A percentile compares a stretch with the other conserved stretches of the same genome.
Conservation (phyloP, 2,888 invertebrate species). For the Bellardia pandia region DNA sequence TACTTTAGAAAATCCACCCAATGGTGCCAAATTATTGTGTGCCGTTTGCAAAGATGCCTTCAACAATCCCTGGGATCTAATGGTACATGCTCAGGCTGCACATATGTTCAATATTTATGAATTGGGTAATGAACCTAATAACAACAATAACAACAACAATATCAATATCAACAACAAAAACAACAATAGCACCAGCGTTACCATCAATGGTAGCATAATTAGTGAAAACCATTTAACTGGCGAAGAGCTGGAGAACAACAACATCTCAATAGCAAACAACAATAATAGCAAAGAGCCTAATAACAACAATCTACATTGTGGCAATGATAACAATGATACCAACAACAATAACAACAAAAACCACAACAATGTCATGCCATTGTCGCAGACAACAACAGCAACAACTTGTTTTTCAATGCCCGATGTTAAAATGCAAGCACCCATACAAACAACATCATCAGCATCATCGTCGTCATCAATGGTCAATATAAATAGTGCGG, state of each 20-base stretch:
- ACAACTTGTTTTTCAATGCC: conserved; percentile 66
- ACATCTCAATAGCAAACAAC: conserved; percentile 74
- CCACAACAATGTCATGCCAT: conserved; percentile 70
- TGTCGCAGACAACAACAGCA: conserved; percentile 50
- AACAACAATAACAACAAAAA: conserved; percentile 74
- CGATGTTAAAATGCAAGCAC: conserved; percentile 61
- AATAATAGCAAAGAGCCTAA: conserved; percentile 76
- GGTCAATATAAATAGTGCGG: conserved; percentile 59
- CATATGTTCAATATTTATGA: conserved; percentile 90
- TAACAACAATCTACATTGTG: conserved; percentile 62
- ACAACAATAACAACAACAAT: conserved; percentile 72
- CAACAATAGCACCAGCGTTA: conserved; percentile 40
- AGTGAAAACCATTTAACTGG: conserved; percentile 60
- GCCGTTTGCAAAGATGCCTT: conserved; percentile 89
- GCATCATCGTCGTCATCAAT: conserved; percentile 36
- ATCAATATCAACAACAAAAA: conserved; percentile 70
- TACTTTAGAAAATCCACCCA: conserved; percentile 81
- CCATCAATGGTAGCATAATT: conserved; percentile 37
- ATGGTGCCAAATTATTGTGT: conserved; percentile 86
- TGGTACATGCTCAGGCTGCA: conserved; percentile 89
- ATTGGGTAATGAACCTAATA: conserved; percentile 84
- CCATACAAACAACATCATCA: conserved; percentile 29
- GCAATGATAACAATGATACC: conserved; percentile 60
- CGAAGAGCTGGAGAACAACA: conserved; percentile 75
- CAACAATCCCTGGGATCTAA: conserved; percentile 88